phyloP scores from a whole-genome alignment of 2,888 invertebrate species.

The Leistus spinibarbis region DNA sequence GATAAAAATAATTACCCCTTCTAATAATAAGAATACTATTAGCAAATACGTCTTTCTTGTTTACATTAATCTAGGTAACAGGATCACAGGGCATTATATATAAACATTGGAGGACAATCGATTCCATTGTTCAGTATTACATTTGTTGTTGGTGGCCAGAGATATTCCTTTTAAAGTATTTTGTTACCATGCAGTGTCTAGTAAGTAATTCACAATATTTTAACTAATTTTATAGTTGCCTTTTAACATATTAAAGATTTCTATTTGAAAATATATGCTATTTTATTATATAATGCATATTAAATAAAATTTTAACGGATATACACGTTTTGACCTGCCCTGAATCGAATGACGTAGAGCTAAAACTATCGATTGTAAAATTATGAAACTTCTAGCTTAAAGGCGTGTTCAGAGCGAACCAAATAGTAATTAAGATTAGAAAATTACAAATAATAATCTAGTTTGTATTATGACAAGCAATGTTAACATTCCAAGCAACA shows the following conservation, averaged over 20 bases:
- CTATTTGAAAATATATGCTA: too few species aligned
- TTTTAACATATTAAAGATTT: not conserved
- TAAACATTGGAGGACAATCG: not conserved
- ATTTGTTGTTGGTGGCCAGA: not conserved
- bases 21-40: not conserved
- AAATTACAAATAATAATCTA: too few species aligned
- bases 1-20: constrained; percentile 24
- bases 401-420: too few species aligned
- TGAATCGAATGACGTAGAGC: too few species aligned
- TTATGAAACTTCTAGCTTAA: too few species aligned
- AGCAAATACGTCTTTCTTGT: not conserved
- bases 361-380: too few species aligned
- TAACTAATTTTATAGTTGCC: not conserved
- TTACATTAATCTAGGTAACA: constrained; percentile 3
- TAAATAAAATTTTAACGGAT: too few species aligned
- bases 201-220: constrained; percentile 15
- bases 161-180: not conserved
- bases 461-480: too few species aligned
- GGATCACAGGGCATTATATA: constrained; percentile 16
- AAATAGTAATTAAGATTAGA: too few species aligned
- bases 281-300: too few species aligned
- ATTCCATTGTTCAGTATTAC: not conserved
- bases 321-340: too few species aligned
- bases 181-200: constrained; percentile 15
- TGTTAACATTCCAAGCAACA: too few species aligned